Conservation (phyloP, 1,140 invertebrate species). For the Zaprionus taronus region DNA sequence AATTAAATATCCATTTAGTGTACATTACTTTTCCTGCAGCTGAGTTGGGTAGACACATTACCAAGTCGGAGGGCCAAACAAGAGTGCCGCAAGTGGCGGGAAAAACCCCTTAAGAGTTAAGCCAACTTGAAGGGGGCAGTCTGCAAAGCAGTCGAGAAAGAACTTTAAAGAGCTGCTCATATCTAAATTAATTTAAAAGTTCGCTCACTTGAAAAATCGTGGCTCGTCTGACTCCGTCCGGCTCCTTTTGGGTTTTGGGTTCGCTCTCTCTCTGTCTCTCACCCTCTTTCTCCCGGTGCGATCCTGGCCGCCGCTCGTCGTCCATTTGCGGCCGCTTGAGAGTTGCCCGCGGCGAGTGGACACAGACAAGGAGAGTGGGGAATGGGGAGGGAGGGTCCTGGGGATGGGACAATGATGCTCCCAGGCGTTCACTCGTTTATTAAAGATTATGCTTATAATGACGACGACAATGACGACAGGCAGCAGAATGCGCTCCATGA, state of each 20-base stretch:
- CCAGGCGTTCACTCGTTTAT: constrained; percentile 78
- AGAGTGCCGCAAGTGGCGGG: too few relatives aligned
- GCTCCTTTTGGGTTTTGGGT: constrained; percentile 4
- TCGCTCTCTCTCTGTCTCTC: neutral
- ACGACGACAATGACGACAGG: constrained; percentile 80
- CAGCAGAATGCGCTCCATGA: constrained; percentile 45
- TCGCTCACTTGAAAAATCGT: constrained; percentile 79
- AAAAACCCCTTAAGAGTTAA: constrained; percentile 62
- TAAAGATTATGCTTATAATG: constrained; percentile 82
- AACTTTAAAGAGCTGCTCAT: constrained; percentile 80
- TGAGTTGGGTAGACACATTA: constrained; percentile 71
- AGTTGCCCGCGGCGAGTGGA: constrained; percentile 61
- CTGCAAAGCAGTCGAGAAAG: neutral
- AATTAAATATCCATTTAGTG: constrained; percentile 82
- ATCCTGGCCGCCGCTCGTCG: constrained; percentile 21
- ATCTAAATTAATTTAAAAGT: constrained; percentile 82
- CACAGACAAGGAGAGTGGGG: neutral
- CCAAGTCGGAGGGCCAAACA: constrained; percentile 19
- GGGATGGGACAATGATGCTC: constrained; percentile 36
- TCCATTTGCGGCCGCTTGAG: constrained; percentile 76
- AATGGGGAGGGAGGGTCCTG: too few relatives aligned
- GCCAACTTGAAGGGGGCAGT: constrained; percentile 16
- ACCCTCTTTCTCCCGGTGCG: neutral
- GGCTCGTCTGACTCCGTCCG: constrained; percentile 2
- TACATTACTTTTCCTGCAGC: constrained; percentile 68